phyloP scores from a whole-genome alignment of 2,113 vertebrate species.

The Bettongia penicillata region DNA sequence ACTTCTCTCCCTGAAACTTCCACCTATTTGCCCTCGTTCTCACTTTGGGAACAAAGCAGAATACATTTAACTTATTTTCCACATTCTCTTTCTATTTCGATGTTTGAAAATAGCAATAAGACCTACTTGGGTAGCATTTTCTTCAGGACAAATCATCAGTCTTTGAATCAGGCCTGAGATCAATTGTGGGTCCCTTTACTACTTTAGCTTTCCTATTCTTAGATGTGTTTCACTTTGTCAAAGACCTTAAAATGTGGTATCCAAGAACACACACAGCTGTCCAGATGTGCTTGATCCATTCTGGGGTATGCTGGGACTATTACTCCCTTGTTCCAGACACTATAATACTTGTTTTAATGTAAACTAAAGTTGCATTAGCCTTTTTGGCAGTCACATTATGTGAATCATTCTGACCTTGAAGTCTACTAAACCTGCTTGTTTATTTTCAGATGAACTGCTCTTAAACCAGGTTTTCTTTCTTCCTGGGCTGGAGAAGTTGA shows the following conservation, averaged over 20 bases:
- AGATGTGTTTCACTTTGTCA: not conserved
- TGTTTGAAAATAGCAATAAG: not conserved
- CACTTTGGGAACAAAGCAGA: not conserved
- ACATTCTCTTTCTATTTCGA: not conserved
- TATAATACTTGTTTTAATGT: not conserved
- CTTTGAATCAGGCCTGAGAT: not conserved
- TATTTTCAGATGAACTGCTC: not conserved
- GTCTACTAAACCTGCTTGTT: not conserved
- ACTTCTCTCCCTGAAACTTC: not conserved
- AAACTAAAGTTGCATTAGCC: not conserved
- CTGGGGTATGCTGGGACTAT: not conserved
- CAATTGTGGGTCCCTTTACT: not conserved
- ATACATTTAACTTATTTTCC: not conserved
- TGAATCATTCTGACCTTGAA: not conserved
- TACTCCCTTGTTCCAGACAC: not conserved
- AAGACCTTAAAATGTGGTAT: not conserved
- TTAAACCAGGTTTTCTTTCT: not conserved
- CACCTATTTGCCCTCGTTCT: not conserved
- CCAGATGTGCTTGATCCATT: not conserved
- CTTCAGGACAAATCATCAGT: not conserved
- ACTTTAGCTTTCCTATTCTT: not conserved
- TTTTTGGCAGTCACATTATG: not conserved
- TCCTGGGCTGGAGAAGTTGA: not conserved
- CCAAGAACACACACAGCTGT: not conserved
- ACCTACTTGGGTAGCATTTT: not conserved